Evolutionary conservation across 2,797 vertebrate species (phyloP), one percentile per base, ranked within the genome.

Genomic region (Propithecus perrieri): DNA sequence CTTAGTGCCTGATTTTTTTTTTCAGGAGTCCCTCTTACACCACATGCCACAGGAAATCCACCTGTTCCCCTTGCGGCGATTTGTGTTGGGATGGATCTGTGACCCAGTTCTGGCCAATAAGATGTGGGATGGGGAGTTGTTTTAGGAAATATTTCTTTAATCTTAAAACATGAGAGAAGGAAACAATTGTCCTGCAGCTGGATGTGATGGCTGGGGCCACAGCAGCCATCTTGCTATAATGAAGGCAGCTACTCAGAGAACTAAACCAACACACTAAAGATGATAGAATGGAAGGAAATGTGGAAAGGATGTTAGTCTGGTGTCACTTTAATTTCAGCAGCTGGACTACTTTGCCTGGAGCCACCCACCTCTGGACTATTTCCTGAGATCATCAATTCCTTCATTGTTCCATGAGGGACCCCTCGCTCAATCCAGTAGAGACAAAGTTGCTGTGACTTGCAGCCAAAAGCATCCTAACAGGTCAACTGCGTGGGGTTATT

Each of bases 191-290:
- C 78, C 53, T 57, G 53, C 22, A 78, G 22, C 46, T 59, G 20
- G n/a, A 53, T 72, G 11, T 26, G 63, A 94, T 57, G 28, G 75
- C 84, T 76, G 74, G 83, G 4, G 65, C 59, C 35, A 55, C 61
- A 96, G 95, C 67, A 95, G 67, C 86, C 46, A 59, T 97, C 11
- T 92, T 91, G 61, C 74, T 71, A 1, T 69, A n/a, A 84, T 33
- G 43, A 65, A 59, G 65, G 46, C 46, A 53, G 2, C 28, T 67
- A 53, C 61, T 88, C 38, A 53, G 69, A 86, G 67, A 75, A 67
- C 28, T 41, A 72, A 69, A 6, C 13, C 53, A 41, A 12, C 48
- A 28, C 2, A 2, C 38, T 26, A 10, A 76, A 55, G 76, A 35
- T 18, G 50, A 41, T 5, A 69, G 46, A 63, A 24, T 15, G 10